Conservation (phyloP, 2,888 invertebrate genomes). For the Halictus ligatus region DNA sequence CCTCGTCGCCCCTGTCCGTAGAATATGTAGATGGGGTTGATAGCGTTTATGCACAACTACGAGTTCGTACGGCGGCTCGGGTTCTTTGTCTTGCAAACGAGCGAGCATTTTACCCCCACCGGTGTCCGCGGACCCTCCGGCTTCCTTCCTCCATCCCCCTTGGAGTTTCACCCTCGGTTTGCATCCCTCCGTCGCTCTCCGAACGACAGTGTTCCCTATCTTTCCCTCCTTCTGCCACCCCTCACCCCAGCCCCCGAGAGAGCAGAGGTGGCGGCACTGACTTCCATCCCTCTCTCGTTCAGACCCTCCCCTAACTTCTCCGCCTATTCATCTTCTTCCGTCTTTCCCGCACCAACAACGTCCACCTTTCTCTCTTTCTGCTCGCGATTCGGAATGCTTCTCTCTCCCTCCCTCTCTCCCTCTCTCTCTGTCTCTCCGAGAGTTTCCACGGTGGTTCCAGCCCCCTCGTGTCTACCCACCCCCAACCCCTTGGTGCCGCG, state of each 20-base stretch:
- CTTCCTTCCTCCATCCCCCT: conserved; percentile 32
- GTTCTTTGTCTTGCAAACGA: conserved; percentile 82
- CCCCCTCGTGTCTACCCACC: conserved; percentile 33
- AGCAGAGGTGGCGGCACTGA: conserved; percentile 30
- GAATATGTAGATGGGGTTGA: conserved; percentile 80
- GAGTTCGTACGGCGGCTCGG: conserved; percentile 74
- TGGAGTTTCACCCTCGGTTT: conserved; percentile 51
- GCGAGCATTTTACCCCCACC: conserved; percentile 73
- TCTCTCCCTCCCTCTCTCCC: background rate
- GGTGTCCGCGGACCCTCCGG: conserved; percentile 30
- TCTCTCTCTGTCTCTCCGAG: conserved; percentile 1
- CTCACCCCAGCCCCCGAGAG: conserved; percentile 34
- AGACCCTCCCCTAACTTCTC: conserved; percentile 21
- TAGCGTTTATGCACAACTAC: conserved; percentile 80
- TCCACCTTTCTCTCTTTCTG: background rate
- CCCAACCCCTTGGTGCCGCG: conserved; percentile 35
- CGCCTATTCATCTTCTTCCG: conserved; percentile 13
- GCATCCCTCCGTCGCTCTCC: conserved; percentile 15
- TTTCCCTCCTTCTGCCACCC: conserved; percentile 5
- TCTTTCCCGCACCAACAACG: background rate
- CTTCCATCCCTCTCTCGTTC: conserved; percentile 52
- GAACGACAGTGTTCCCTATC: conserved; percentile 35
- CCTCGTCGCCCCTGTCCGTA: conserved; percentile 54
- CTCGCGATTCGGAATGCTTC: background rate
- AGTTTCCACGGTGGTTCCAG: conserved; percentile 23